Conservation (phyloP, 2,113 vertebrate species). For the Nestor notabilis region DNA sequence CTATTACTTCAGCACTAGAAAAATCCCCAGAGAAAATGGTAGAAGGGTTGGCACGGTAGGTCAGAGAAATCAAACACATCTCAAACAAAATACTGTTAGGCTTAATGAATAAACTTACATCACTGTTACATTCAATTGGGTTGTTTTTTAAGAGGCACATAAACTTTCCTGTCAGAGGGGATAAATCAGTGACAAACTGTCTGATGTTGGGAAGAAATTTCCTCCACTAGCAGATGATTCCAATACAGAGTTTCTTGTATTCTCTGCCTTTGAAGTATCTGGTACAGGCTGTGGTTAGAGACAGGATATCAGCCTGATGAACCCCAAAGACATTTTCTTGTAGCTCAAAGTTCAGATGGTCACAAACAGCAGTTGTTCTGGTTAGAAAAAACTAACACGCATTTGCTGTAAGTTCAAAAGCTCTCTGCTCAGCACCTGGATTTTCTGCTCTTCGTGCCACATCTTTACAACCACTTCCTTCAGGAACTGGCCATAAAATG, state of each 20-base stretch:
- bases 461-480: slow-evolving; percentile 66
- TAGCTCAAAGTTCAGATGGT: slow-evolving; percentile 54
- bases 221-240: slow-evolving; percentile 45
- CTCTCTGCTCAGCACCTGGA: slow-evolving; percentile 64
- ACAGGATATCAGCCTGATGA: slow-evolving; percentile 52
- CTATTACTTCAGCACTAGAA: background rate
- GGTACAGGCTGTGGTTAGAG: slow-evolving; percentile 48
- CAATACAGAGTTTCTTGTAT: slow-evolving; percentile 59
- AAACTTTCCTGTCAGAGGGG: background rate
- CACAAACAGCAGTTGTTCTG: slow-evolving; percentile 62
- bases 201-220: slow-evolving; percentile 31
- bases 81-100: background rate
- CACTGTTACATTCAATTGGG: background rate
- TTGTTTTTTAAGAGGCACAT: background rate
- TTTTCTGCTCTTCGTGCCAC: slow-evolving; percentile 23
- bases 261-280: slow-evolving; percentile 53
- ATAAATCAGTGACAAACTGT: slow-evolving; percentile 43
- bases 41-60: background rate
- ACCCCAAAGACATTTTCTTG: slow-evolving; percentile 51
- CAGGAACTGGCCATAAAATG: slow-evolving; percentile 38
- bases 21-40: background rate
- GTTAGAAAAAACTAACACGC: slow-evolving; percentile 15
- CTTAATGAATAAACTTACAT: background rate
- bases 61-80: background rate
- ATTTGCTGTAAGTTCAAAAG: slow-evolving; percentile 51